phyloP scores from a whole-genome alignment of 2,797 vertebrate species.

The Centropyge bicolor region DNA sequence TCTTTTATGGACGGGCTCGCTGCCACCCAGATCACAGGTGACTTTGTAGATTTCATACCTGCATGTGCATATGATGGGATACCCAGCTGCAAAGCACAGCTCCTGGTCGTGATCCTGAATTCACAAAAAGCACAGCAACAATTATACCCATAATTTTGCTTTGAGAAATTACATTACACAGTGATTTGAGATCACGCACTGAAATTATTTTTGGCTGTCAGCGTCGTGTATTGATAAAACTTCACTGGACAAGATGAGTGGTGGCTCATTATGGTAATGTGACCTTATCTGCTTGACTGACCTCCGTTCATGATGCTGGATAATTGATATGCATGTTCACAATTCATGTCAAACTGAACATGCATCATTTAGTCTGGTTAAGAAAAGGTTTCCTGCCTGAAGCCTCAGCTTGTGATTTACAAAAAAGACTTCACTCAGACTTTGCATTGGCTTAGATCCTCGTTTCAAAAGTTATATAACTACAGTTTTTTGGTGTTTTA shows the following conservation, averaged over 20 bases:
- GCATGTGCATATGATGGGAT: not conserved
- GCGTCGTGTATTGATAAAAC: slow-evolving; percentile 47
- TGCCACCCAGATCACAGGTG: not conserved
- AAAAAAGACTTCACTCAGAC: not conserved
- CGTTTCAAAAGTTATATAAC: not conserved
- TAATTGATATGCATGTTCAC: slow-evolving; percentile 60
- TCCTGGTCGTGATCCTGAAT: not conserved
- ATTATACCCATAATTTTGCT: slow-evolving; percentile 1
- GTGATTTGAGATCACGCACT: slow-evolving; percentile 11
- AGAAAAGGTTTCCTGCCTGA: slow-evolving; percentile 32
- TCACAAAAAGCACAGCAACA: not conserved
- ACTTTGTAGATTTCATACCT: not conserved
- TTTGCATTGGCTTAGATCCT: not conserved
- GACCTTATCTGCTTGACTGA: slow-evolving; percentile 73
- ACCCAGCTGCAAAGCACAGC: not conserved
- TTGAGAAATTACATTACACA: slow-evolving; percentile 29
- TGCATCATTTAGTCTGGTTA: slow-evolving; percentile 42
- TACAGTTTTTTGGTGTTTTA: not conserved
- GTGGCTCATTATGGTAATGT: slow-evolving; percentile 73
- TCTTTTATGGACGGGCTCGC: not conserved
- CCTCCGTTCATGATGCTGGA: slow-evolving; percentile 50
- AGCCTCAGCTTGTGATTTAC: slow-evolving; percentile 24
- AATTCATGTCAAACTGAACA: slow-evolving; percentile 62
- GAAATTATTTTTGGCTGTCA: slow-evolving; percentile 34
- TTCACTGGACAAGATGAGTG: slow-evolving; percentile 39